Conservation (phyloP, 2,888 invertebrate species). For the Noctua comes region DNA sequence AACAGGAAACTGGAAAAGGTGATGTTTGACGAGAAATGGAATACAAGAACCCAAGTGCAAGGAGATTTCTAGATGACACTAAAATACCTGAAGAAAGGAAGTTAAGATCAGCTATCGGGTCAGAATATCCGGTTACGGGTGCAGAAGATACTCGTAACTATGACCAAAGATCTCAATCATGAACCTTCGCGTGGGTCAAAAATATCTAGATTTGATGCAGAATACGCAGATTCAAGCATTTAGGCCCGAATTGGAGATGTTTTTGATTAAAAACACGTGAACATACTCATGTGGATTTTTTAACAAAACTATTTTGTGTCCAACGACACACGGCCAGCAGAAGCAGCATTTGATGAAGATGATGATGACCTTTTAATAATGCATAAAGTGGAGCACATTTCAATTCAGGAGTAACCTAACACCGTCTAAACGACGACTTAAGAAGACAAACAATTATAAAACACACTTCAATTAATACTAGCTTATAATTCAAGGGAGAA, state of each 20-base stretch:
- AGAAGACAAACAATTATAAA: slow-evolving; percentile 25
- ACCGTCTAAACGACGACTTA: slow-evolving; percentile 11
- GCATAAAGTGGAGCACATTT: slow-evolving; percentile 13
- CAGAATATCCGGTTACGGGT: background rate
- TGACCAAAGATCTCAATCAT: background rate
- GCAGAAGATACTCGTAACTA: background rate
- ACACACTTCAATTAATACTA: slow-evolving; percentile 31
- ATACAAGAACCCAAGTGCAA: background rate
- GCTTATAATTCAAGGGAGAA: slow-evolving; percentile 38
- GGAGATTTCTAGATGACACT: too few species aligned
- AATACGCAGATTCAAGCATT: background rate
- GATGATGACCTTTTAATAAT: slow-evolving; percentile 8
- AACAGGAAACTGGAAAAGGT: background rate
- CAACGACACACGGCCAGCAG: background rate
- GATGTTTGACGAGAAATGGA: background rate
- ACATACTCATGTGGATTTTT: too few species aligned
- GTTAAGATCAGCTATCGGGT: too few species aligned
- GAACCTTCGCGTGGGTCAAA: background rate
- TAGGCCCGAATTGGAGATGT: background rate
- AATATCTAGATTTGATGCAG: background rate
- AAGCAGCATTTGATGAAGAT: background rate
- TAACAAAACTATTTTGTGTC: background rate
- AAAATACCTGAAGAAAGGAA: background rate
- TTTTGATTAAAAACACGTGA: background rate
- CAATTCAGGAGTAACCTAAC: slow-evolving; percentile 19